Evolutionary conservation across 2,888 invertebrate species (phyloP), one percentile per base, ranked within the genome.

Genomic region (Dromius quadrimaculatus): DNA sequence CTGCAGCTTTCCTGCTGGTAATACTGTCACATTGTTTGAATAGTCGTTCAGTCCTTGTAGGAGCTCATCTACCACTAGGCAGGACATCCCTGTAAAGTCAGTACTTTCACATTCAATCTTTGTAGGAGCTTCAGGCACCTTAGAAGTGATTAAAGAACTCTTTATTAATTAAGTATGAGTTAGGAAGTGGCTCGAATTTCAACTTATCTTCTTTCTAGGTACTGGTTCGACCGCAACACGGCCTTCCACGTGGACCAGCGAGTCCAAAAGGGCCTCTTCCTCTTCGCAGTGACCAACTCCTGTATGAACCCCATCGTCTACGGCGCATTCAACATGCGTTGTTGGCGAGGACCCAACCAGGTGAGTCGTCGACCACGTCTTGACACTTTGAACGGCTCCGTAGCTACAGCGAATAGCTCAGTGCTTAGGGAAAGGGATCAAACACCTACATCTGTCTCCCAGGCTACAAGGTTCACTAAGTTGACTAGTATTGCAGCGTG

Each of bases 241-340:
- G 91, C 93, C 0, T 78, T 82, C 11, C 84, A 87, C 75, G 85
- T 93, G 11, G 92, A 94, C 80, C 90, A 89, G 8, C 87, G 92
- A 64, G 86, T 97, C 64, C 94, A 95, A 81, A 92, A 90, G 77
- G 92, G 89, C 0, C 87, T 98, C 77, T 97, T 97, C 84, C 85
- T 97, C 72, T 98, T 98, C 81, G 97, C 98, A 6, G 95, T 95
- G 76, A 95, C 97, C 34, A 98, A 98, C 83, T 97, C 97, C 1
- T 96, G 97, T 81, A 93, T 97, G 83, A 97, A 98, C 84, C 98
- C 98, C 2, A 90, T 98, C 73, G 96, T 98, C 20, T 98, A 98
- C 80, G 97, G 97, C 0, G 87, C 89, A 11, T 95, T 94, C 81
- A 93, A 94, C 81, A 92, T 93, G 75, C 84, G 91, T 15, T 85